Conservation (phyloP, 2,113 vertebrate species). For the Chloroceryle aenea region DNA sequence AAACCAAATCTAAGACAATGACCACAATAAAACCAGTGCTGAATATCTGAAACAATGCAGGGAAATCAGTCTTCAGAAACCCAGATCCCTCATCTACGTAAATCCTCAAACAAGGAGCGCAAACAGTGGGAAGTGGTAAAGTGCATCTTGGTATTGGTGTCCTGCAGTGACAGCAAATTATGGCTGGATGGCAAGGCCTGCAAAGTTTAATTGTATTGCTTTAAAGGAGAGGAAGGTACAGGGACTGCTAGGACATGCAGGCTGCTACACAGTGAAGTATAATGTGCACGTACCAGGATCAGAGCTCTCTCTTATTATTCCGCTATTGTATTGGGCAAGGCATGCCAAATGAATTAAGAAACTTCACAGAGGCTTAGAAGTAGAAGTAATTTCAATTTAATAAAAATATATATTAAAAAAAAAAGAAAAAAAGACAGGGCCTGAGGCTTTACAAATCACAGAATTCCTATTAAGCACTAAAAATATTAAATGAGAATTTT, state of each 20-base stretch:
- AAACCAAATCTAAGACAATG: not conserved
- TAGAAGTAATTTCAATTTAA: constrained; percentile 18
- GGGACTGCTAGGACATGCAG: not conserved
- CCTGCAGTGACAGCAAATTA: constrained; percentile 53
- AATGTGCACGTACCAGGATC: not conserved
- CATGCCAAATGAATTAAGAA: constrained; percentile 44
- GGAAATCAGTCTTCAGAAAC: not conserved
- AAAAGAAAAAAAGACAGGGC: not conserved
- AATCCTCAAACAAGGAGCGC: not conserved
- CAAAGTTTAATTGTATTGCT: not conserved
- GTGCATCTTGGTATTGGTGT: not conserved
- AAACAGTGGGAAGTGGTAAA: not conserved
- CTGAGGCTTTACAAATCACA: constrained; percentile 19
- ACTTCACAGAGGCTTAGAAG: not conserved
- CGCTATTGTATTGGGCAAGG: not conserved
- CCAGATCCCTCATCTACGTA: not conserved
- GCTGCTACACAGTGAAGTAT: not conserved
- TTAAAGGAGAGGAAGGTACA: not conserved
- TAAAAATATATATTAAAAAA: not conserved
- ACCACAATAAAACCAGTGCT: not conserved
- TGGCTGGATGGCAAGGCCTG: not conserved
- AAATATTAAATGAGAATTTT: constrained; percentile 21
- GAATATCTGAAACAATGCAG: not conserved
- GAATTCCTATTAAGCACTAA: not conserved
- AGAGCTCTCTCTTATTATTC: not conserved